Evolutionary conservation across 2,888 invertebrate species (phyloP), one percentile per base, ranked within the genome.

Genomic region (Mesochorus sp.): DNA sequence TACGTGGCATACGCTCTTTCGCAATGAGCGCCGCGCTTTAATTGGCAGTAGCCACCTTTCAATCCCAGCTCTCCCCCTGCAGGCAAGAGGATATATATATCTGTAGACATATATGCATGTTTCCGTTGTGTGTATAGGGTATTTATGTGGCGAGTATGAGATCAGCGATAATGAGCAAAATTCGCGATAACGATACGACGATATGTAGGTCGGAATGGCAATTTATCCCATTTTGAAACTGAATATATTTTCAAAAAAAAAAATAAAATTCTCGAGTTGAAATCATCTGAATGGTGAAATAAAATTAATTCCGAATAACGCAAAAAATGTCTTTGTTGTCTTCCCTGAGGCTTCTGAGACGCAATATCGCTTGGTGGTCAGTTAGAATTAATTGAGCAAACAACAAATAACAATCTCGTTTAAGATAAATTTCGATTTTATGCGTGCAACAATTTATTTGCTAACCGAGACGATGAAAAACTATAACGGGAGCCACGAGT

Each of bases 11-110:
- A 76, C 57, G 76, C 37, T 67, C 71, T 74, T 74, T 79, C 42
- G 72, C 75, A 81, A 79, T 68, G 64, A 67, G 75, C 61, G 67
- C 75, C 64, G 67, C 74, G 68, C 57, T 79, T 79, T 81, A 82
- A 82, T 82, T 82, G 81, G 80, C 80, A 70, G 77, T 82, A 82
- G 80, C 74, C 80, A 78, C 80, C 64, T 77, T 79, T 81, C 77
- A 77, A 81, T 81, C 75, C 53, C 64, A 42, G 21, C 42, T 55
- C 53, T 66, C 47, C 55, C 49, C 51, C 57, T 49, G 44, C 19
- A 49, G 44, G 70, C 66, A n/a, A 3, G 19, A 14, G 14, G 19
- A 53, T 21, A 28, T 34, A 55, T 31, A 31, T 26, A 21, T 3
- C 49, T 39, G 6, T 28, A 8, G 14, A 21, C 17, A 24, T 24